Evolutionary conservation across 1,140 invertebrate species (phyloP).

Genomic region (Diachasmimorpha longicaudata): DNA sequence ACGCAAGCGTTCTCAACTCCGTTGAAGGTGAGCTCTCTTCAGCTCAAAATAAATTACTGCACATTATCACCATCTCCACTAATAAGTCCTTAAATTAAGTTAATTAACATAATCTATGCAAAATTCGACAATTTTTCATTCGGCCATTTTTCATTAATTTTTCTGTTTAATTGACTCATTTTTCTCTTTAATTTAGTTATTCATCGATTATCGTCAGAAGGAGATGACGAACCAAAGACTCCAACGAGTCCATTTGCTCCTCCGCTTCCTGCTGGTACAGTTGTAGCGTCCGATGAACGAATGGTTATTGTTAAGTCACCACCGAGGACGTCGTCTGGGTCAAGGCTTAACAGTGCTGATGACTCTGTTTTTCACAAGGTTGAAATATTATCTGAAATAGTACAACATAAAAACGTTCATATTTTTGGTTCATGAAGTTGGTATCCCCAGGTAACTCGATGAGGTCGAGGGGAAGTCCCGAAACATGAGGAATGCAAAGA

Average conservation of each 20-base stretch:
- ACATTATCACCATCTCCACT: no score
- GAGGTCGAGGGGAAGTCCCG: no score
- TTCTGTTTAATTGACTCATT: no score
- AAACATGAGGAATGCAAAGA: no score
- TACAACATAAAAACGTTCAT: no score
- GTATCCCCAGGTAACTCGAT: no score
- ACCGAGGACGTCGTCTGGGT: conserved; percentile 53
- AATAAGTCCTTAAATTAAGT: no score
- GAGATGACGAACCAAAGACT: conserved; percentile 40
- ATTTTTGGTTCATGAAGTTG: no score
- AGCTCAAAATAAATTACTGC: background rate
- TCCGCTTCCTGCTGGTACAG: conserved; percentile 43
- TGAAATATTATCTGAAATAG: no score
- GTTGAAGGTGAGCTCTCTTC: conserved; percentile 26
- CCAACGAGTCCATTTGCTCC: conserved; percentile 46
- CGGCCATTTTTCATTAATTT: no score
- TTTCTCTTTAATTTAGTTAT: conserved; percentile 26
- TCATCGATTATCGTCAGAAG: conserved; percentile 45
- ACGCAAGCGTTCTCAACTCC: conserved; percentile 28
- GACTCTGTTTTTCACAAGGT: conserved; percentile 65
- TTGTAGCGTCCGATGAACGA: conserved; percentile 61
- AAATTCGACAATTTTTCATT: no score
- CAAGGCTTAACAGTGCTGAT: conserved; percentile 65
- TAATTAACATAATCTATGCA: no score
- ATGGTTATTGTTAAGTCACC: conserved; percentile 59